Percentiles rank a stretch among this genome's conserved stretches.
Conservation (phyloP, 37 sponge, comb jelly and placozoan species). For the Oscarella lobularis region DNA sequence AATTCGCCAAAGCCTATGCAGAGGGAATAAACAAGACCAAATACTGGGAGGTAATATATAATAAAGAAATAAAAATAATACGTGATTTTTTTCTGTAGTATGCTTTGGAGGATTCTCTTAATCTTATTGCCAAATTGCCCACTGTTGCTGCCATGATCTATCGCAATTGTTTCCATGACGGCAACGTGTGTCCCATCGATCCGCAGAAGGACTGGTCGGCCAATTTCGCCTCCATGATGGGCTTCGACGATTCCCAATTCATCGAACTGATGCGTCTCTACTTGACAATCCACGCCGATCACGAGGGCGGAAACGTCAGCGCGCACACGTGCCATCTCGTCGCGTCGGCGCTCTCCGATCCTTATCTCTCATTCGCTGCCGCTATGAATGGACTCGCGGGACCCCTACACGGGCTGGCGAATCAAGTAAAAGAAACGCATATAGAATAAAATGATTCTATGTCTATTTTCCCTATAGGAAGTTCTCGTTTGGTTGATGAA, state of each 20-base stretch:
- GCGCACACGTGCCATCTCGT: slow-evolving; percentile 94
- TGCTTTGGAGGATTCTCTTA: slow-evolving; percentile 88
- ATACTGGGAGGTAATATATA: slow-evolving; percentile 94
- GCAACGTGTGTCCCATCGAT: slow-evolving; percentile 70
- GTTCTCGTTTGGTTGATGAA: slow-evolving; percentile 91
- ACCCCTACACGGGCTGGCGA: slow-evolving; percentile 91
- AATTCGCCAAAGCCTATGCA: slow-evolving; percentile 89
- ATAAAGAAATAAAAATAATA: no score
- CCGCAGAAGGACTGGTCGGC: slow-evolving; percentile 82
- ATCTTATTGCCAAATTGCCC: slow-evolving; percentile 96
- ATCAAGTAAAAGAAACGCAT: slow-evolving; percentile 26
- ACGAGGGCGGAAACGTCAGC: slow-evolving; percentile 96
- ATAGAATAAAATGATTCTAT: no score
- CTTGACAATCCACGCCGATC: slow-evolving; percentile 94
- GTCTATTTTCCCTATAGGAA: slow-evolving; percentile 51
- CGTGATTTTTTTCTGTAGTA: no score
- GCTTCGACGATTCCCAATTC: slow-evolving; percentile 30
- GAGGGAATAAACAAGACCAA: slow-evolving; percentile 80
- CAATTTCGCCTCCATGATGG: slow-evolving; percentile 94
- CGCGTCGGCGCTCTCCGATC: slow-evolving; percentile 90
- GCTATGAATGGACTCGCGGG: slow-evolving; percentile 96
- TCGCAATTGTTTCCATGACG: slow-evolving; percentile 65
- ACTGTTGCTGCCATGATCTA: slow-evolving; percentile 85
- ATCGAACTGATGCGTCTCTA: slow-evolving; percentile 87
- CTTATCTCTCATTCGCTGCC: slow-evolving; percentile 93